Evolutionary conservation across 2,113 vertebrate genomes (phyloP).

Genomic region (Syngnathus scovelli): DNA sequence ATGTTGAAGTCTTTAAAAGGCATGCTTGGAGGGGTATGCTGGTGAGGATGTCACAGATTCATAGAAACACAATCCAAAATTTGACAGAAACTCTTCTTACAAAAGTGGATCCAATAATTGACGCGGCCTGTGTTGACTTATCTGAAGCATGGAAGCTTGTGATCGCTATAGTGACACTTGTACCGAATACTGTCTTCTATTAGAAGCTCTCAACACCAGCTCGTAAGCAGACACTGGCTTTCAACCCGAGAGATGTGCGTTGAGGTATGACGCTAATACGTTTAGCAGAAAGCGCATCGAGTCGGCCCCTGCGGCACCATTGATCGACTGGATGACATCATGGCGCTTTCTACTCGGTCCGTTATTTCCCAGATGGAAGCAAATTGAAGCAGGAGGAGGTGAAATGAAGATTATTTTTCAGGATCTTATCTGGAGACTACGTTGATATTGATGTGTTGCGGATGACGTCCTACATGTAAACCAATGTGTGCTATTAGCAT

Average conservation of each 20-base stretch:
- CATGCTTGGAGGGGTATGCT: no score
- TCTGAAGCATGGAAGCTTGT: slow-evolving; percentile 6
- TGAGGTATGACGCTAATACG: slow-evolving; percentile 49
- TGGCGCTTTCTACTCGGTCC: slow-evolving; percentile 16
- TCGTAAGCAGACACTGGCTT: slow-evolving; percentile 19
- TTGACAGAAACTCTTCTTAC: no score
- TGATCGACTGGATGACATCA: slow-evolving; percentile 63
- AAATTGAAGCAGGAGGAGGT: slow-evolving; percentile 18
- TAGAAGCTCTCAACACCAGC: background rate
- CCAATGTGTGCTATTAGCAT: background rate
- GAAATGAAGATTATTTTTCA: background rate
- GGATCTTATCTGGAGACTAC: background rate
- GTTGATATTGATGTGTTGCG: background rate
- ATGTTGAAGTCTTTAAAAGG: no score
- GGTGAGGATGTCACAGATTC: no score
- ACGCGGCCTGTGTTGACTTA: slow-evolving; percentile 4
- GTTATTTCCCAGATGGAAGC: slow-evolving; percentile 8
- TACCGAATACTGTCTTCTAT: slow-evolving; percentile 3
- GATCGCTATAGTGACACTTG: slow-evolving; percentile 13
- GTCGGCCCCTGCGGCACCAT: slow-evolving; percentile 35
- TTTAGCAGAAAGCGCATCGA: slow-evolving; percentile 57
- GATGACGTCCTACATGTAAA: background rate
- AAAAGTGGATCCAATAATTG: background rate
- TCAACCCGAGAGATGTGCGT: slow-evolving; percentile 40
- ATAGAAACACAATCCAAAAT: no score